Percentiles rank a stretch among this genome's conserved stretches.
phyloP scores from a whole-genome alignment of 2,797 vertebrate genomes.

The Botia kubotai region DNA sequence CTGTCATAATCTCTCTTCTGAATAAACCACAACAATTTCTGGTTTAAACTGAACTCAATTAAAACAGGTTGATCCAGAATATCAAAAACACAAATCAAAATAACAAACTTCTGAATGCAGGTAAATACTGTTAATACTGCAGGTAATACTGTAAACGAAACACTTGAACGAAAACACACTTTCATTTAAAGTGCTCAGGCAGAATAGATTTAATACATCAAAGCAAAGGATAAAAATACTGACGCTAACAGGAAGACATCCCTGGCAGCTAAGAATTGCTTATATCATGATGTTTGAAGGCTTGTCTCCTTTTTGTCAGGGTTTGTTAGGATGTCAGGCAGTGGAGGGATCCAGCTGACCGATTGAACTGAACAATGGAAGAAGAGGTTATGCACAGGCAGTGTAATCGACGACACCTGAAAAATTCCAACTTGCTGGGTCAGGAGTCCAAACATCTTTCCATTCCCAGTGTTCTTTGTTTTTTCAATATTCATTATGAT shows the following conservation, averaged over 20 bases:
- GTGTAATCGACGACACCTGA: slow-evolving; percentile 70
- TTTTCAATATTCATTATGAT: slow-evolving; percentile 46
- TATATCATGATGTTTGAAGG: slow-evolving; percentile 82
- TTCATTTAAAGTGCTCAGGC: slow-evolving; percentile 77
- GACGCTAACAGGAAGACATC: slow-evolving; percentile 79
- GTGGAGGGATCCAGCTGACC: slow-evolving; percentile 43
- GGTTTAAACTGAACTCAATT: slow-evolving; percentile 60
- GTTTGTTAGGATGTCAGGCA: slow-evolving; percentile 73
- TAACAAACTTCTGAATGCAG: not conserved
- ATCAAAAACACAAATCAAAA: slow-evolving; percentile 17
- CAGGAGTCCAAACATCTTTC: slow-evolving; percentile 65
- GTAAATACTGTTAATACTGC: slow-evolving; percentile 25
- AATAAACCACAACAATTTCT: slow-evolving; percentile 60
- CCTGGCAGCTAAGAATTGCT: slow-evolving; percentile 85
- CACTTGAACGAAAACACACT: slow-evolving; percentile 63
- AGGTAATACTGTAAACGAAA: slow-evolving; percentile 67
- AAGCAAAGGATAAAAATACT: slow-evolving; percentile 45
- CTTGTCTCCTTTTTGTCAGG: slow-evolving; percentile 84
- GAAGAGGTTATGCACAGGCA: slow-evolving; percentile 74
- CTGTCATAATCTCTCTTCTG: slow-evolving; percentile 68
- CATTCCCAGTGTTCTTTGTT: slow-evolving; percentile 36
- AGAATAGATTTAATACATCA: slow-evolving; percentile 53
- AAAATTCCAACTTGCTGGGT: slow-evolving; percentile 32
- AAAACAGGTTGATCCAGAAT: slow-evolving; percentile 20
- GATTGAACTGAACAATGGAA: slow-evolving; percentile 71